Evolutionary conservation across 2,888 invertebrate species (phyloP).

Genomic region (Lacanobia oleracea): DNA sequence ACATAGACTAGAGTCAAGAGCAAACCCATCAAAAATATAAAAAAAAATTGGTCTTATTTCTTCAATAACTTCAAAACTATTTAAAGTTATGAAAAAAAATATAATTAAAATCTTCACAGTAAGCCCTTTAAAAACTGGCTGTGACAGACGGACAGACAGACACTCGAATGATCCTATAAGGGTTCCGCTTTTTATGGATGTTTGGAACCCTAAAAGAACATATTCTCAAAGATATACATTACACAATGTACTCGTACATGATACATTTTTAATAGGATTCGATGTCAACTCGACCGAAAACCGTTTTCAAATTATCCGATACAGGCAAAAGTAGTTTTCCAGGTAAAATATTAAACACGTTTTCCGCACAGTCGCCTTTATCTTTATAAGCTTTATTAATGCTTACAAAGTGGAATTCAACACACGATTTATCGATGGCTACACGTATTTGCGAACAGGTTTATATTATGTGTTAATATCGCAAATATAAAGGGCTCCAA

Average conservation of each 20-base stretch:
- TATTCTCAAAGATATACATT: neutral
- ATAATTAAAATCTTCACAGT: no score
- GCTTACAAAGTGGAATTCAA: conserved; percentile 20
- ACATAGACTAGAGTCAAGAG: no score
- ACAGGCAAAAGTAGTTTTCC: conserved; percentile 6
- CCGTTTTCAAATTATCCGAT: neutral
- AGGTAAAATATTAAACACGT: conserved; percentile 24
- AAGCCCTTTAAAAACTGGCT: no score
- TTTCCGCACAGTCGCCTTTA: conserved; percentile 15
- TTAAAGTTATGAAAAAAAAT: no score
- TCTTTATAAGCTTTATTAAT: conserved; percentile 34
- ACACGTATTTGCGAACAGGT: conserved; percentile 7
- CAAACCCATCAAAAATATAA: no score
- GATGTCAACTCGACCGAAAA: neutral
- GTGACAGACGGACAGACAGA: no score
- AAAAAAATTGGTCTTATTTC: no score
- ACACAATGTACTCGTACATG: no score
- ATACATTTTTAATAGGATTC: conserved; percentile 1
- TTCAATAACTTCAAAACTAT: no score
- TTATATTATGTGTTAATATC: conserved; percentile 5
- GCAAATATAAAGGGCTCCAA: conserved; percentile 11
- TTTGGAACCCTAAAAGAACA: no score
- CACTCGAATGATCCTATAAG: no score
- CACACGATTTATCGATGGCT: conserved; percentile 17
- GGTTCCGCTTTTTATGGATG: no score